These are phyloP conservation scores for Horisme vitalbata DNA, from an alignment of 2,888 invertebrate genomes.

Conservation along the genomic window DNA sequence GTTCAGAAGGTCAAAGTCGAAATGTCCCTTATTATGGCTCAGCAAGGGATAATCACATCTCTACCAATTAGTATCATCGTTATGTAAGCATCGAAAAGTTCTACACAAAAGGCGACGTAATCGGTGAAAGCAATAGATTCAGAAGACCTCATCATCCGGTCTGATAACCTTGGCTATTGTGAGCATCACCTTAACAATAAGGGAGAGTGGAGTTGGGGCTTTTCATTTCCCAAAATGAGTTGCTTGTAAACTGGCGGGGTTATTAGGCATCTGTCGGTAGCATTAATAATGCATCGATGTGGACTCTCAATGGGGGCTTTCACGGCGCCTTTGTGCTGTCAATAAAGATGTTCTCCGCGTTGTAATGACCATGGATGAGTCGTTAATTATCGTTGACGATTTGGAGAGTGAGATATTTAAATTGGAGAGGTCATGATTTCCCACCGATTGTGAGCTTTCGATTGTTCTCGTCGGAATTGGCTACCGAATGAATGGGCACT, in stretches of 20 bases:
- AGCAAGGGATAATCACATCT: constrained; percentile 42
- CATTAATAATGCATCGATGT: constrained; percentile 63
- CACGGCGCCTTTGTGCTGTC: constrained; percentile 67
- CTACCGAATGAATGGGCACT: constrained; percentile 24
- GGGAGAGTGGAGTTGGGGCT: constrained; percentile 63
- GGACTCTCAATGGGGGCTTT: constrained; percentile 65
- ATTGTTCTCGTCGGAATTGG: constrained; percentile 30
- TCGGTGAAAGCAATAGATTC: constrained; percentile 74
- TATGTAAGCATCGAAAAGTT: constrained; percentile 56
- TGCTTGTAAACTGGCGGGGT: constrained; percentile 54
- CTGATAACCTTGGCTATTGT: constrained; percentile 78
- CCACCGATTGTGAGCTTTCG: constrained; percentile 29
- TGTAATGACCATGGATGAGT: constrained; percentile 55
- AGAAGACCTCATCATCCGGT: constrained; percentile 76
- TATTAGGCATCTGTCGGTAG: constrained; percentile 69
- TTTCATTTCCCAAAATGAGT: constrained; percentile 79
- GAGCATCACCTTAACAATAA: constrained; percentile 63
- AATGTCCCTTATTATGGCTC: constrained; percentile 41
- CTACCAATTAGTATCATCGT: constrained; percentile 51
- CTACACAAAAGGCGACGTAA: constrained; percentile 64
- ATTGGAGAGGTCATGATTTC: constrained; percentile 42
- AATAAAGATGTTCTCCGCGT: constrained; percentile 64
- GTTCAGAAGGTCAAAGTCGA: constrained; percentile 38
- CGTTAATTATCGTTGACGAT: constrained; percentile 60
- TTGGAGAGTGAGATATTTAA: constrained; percentile 37